Evolutionary conservation across 2,113 vertebrate species (phyloP).

Genomic region (Oncorhynchus kisutch): DNA sequence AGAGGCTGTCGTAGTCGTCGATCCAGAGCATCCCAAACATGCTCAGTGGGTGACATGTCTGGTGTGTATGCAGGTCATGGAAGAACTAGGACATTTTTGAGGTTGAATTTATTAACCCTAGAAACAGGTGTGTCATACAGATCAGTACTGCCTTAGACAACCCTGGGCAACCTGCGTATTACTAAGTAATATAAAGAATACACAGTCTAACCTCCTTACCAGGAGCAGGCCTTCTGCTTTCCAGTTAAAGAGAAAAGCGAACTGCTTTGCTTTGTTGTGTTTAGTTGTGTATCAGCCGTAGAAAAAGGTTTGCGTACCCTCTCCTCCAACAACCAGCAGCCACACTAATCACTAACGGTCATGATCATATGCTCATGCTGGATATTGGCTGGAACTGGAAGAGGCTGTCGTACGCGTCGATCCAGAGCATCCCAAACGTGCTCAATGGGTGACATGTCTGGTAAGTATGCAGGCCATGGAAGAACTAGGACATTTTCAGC

Average conservation of each 20-base stretch:
- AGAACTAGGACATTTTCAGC: too few species aligned
- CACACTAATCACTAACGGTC: background rate
- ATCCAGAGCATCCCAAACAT: too few species aligned
- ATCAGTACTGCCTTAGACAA: background rate
- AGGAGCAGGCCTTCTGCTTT: background rate
- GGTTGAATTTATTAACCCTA: conserved; percentile 56
- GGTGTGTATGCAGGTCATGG: too few species aligned
- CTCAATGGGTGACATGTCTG: too few species aligned
- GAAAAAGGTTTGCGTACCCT: background rate
- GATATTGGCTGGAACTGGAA: too few species aligned
- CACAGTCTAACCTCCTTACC: background rate
- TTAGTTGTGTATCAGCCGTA: background rate
- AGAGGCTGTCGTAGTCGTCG: too few species aligned
- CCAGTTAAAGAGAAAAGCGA: background rate
- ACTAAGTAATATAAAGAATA: background rate
- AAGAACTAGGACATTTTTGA: too few species aligned
- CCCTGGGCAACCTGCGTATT: background rate
- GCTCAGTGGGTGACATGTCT: too few species aligned
- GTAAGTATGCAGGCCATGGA: too few species aligned
- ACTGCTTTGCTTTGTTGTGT: background rate
- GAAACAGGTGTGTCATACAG: conserved; percentile 37
- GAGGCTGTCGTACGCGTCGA: too few species aligned
- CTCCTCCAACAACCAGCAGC: background rate
- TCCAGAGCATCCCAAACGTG: too few species aligned
- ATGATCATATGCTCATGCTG: too few species aligned